Conservation (phyloP, 92 coral and sea anemone species). For the Siderastrea siderea region DNA sequence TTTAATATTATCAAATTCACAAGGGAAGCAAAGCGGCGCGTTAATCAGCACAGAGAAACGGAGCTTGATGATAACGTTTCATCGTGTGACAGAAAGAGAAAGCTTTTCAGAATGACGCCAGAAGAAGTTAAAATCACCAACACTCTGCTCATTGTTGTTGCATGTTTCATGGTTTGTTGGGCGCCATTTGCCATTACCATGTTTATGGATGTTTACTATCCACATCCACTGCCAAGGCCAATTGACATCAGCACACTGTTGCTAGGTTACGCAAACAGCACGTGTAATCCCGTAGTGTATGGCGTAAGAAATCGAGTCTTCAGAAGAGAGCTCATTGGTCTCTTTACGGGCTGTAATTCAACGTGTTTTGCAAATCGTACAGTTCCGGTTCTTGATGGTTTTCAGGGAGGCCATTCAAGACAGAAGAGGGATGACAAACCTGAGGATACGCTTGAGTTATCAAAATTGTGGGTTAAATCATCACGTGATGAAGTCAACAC, state of each 20-base stretch:
- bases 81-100: too few species aligned
- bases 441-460: too few species aligned
- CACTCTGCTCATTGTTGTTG: slow-evolving; percentile 73
- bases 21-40: slow-evolving; percentile 20
- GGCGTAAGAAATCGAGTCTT: slow-evolving; percentile 32
- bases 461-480: too few species aligned
- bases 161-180: slow-evolving; percentile 76
- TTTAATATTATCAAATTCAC: slow-evolving; percentile 66
- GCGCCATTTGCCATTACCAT: slow-evolving; percentile 82
- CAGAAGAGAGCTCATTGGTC: background rate
- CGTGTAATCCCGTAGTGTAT: slow-evolving; percentile 78
- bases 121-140: slow-evolving; percentile 66
- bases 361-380: background rate
- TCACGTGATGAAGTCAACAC: too few species aligned
- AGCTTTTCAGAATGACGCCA: slow-evolving; percentile 45
- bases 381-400: background rate
- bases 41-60: slow-evolving; percentile 25
- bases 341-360: background rate
- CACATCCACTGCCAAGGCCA: slow-evolving; percentile 68
- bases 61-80: too few species aligned
- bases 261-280: slow-evolving; percentile 77
- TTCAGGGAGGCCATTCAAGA: too few species aligned
- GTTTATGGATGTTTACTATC: slow-evolving; percentile 69
- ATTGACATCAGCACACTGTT: slow-evolving; percentile 69
- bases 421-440: too few species aligned